phyloP scores from a whole-genome alignment of 2,888 invertebrate species.

The Pristionchus maxplancki region DNA sequence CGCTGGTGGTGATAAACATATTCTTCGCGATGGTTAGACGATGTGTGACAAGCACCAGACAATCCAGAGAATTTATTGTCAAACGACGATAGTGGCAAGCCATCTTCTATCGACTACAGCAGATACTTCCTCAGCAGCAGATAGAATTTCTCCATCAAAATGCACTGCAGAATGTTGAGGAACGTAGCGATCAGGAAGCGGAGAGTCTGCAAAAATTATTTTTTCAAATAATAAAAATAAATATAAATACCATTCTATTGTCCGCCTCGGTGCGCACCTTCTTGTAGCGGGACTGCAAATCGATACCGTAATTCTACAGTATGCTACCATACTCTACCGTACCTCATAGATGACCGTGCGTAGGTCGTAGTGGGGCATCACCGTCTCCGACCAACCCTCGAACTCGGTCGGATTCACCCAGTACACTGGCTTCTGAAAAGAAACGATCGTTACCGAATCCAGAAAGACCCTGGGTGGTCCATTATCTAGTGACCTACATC shows the following conservation, averaged over 20 bases:
- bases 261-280: conserved; percentile 25
- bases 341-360: conserved; percentile 26
- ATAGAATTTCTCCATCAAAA: conserved; percentile 39
- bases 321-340: not conserved
- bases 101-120: not conserved
- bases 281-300: conserved; percentile 1
- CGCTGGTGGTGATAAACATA: not conserved
- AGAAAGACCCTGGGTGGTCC: not conserved
- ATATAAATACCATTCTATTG: not conserved
- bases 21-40: not conserved
- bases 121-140: conserved; percentile 10
- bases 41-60: too few relatives aligned
- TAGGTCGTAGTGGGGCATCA: conserved; percentile 42
- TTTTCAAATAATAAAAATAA: not conserved
- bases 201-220: not conserved
- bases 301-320: not conserved
- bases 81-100: not conserved
- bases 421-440: not conserved
- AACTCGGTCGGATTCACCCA: not conserved
- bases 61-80: conserved; percentile 25
- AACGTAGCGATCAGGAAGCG: not conserved
- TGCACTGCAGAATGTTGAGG: not conserved
- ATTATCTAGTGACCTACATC: not conserved
- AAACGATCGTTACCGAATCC: too few relatives aligned
- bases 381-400: conserved; percentile 26